Evolutionary conservation across 2,888 invertebrate genomes (phyloP).

Genomic region (Vanessa cardui): DNA sequence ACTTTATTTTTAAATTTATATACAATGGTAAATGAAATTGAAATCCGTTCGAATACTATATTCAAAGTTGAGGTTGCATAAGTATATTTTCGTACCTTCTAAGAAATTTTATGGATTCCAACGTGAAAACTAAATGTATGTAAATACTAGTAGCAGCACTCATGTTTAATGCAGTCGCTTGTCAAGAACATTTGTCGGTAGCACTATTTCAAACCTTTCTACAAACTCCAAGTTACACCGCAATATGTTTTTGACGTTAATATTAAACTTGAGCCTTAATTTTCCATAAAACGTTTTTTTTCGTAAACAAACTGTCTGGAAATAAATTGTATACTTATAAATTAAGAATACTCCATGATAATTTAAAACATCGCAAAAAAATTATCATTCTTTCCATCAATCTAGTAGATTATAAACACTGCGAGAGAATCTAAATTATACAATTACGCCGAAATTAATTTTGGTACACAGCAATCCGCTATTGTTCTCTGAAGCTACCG

Average conservation of each 20-base stretch:
- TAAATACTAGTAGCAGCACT: constrained; percentile 72
- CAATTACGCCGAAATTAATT: constrained; percentile 28
- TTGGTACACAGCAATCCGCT: constrained; percentile 22
- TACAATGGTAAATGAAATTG: background rate
- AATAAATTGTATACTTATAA: background rate
- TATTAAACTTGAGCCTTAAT: constrained; percentile 27
- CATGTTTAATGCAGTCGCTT: constrained; percentile 77
- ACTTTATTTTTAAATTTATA: background rate
- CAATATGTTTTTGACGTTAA: constrained; percentile 32
- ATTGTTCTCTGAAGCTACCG: constrained; percentile 51
- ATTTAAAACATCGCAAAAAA: constrained; percentile 7
- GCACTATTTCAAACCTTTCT: constrained; percentile 65
- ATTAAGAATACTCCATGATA: background rate
- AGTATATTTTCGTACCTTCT: background rate
- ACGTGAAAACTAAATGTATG: constrained; percentile 58
- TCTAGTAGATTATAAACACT: constrained; percentile 20
- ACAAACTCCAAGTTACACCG: constrained; percentile 38
- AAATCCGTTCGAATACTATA: background rate
- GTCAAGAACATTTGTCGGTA: constrained; percentile 80
- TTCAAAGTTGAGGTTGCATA: background rate
- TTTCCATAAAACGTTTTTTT: background rate
- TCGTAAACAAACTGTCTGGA: background rate
- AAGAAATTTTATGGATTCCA: constrained; percentile 19
- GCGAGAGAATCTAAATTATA: constrained; percentile 21
- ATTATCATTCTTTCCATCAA: constrained; percentile 18